Percentiles rank a stretch among this genome's conserved stretches.
Conservation (phyloP, 1,140 invertebrate species). For the Drosophila ananassae region DNA sequence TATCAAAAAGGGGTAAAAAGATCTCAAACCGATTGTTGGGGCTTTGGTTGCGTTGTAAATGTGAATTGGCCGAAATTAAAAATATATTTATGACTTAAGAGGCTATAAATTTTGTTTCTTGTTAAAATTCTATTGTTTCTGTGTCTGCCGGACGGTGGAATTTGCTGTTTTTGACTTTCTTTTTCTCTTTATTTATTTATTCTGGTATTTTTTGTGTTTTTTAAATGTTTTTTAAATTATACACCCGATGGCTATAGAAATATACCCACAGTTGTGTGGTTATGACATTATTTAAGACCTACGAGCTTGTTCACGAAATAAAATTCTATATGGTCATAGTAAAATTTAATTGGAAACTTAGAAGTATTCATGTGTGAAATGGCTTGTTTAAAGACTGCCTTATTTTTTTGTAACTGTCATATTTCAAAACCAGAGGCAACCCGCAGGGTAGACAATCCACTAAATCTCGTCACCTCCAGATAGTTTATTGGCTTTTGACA, state of each 20-base stretch:
- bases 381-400: too few relatives aligned
- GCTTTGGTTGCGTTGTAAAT: conserved; percentile 63
- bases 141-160: conserved; percentile 11
- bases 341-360: background rate
- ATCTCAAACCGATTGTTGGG: conserved; percentile 40
- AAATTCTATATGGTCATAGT: background rate
- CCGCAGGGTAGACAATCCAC: background rate
- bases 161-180: conserved; percentile 33
- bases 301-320: conserved; percentile 46
- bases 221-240: conserved; percentile 58
- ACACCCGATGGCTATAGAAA: conserved; percentile 45
- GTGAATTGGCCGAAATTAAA: conserved; percentile 80
- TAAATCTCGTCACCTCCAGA: conserved; percentile 4
- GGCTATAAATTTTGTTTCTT: conserved; percentile 82
- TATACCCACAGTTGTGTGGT: conserved; percentile 29
- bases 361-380: too few relatives aligned
- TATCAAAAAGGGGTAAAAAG: conserved; percentile 29
- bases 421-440: background rate
- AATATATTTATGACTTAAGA: conserved; percentile 83
- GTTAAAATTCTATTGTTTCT: conserved; percentile 79
- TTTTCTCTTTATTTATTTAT: conserved; percentile 52
- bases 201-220: conserved; percentile 8
- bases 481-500: conserved; percentile 41
- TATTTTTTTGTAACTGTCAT: too few relatives aligned
- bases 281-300: conserved; percentile 54